phyloP scores from a whole-genome alignment of 2,797 vertebrate genomes.

The Betta splendens region DNA sequence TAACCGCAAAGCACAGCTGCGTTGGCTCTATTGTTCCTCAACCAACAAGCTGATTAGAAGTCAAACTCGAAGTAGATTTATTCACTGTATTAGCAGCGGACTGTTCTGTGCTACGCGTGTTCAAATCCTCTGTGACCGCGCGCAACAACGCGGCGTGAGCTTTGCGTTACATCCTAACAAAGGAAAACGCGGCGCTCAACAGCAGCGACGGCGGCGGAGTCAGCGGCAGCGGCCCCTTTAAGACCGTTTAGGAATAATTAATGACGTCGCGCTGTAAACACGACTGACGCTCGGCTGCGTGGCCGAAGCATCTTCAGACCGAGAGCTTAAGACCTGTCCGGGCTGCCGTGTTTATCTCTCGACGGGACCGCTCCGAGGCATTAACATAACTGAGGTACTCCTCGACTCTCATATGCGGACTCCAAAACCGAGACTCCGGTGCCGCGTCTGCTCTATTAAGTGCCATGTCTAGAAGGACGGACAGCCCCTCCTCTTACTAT shows the following conservation, averaged over 20 bases:
- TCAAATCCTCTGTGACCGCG: background rate
- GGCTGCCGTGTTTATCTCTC: constrained; percentile 59
- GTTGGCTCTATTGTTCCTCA: constrained; percentile 16
- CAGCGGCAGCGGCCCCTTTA: constrained; percentile 73
- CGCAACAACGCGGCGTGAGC: background rate
- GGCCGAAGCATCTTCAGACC: constrained; percentile 69
- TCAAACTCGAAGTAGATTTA: background rate
- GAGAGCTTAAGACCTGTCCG: constrained; percentile 46
- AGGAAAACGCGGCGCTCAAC: constrained; percentile 13
- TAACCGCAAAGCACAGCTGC: constrained; percentile 37
- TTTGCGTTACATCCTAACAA: constrained; percentile 36
- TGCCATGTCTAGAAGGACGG: constrained; percentile 83
- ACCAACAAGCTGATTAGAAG: background rate
- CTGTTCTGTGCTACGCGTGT: fast-evolving
- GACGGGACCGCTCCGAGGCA: constrained; percentile 45
- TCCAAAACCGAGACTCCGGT: constrained; percentile 82
- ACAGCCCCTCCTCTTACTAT: constrained; percentile 79
- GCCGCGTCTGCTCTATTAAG: constrained; percentile 66
- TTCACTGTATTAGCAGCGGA: too few species aligned
- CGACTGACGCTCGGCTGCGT: constrained; percentile 80
- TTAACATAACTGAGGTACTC: constrained; percentile 39
- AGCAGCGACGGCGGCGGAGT: background rate
- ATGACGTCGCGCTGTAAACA: constrained; percentile 86
- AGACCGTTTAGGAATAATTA: constrained; percentile 70
- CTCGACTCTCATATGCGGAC: constrained; percentile 85